Evolutionary conservation across 1,140 invertebrate species (phyloP).

Genomic region (Oryzaephilus surinamensis): DNA sequence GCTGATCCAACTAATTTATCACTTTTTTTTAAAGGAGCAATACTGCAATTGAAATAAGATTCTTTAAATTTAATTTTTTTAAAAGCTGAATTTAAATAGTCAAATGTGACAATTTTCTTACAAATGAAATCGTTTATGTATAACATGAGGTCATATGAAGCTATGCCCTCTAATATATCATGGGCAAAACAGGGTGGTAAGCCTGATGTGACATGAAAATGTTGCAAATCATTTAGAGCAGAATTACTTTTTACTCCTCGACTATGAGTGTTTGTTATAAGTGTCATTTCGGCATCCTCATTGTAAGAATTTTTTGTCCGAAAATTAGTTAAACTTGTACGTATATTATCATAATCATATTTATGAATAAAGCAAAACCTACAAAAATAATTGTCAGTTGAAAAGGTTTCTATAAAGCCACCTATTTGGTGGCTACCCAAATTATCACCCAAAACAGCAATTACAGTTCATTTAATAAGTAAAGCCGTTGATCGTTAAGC

Average conservation of each 20-base stretch:
- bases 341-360: not conserved
- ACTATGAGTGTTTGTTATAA: not conserved
- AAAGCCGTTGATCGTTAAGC: constrained; percentile 13
- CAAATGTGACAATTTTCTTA: constrained; percentile 1
- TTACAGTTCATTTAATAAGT: constrained; percentile 7
- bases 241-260: constrained; percentile 3
- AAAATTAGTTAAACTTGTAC: not conserved
- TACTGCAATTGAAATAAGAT: not conserved
- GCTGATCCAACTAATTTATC: constrained; percentile 3
- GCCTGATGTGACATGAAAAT: constrained; percentile 9
- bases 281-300: constrained; percentile 1
- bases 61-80: constrained; percentile 2
- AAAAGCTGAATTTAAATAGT: not conserved
- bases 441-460: constrained; percentile 14
- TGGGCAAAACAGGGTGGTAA: constrained; percentile 8
- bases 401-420: constrained; percentile 18
- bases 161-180: constrained; percentile 9
- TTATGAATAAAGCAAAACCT: constrained; percentile 13
- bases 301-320: constrained; percentile 3
- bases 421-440: constrained; percentile 19
- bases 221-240: constrained; percentile 1
- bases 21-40: constrained; percentile 1
- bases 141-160: constrained; percentile 4
- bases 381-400: constrained; percentile 9
- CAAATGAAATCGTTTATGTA: constrained; percentile 2